A percentile compares a stretch with the other conserved stretches of the same genome.
Evolutionary conservation across 2,113 vertebrate species (phyloP).

Genomic region (Bufo gargarizans): DNA sequence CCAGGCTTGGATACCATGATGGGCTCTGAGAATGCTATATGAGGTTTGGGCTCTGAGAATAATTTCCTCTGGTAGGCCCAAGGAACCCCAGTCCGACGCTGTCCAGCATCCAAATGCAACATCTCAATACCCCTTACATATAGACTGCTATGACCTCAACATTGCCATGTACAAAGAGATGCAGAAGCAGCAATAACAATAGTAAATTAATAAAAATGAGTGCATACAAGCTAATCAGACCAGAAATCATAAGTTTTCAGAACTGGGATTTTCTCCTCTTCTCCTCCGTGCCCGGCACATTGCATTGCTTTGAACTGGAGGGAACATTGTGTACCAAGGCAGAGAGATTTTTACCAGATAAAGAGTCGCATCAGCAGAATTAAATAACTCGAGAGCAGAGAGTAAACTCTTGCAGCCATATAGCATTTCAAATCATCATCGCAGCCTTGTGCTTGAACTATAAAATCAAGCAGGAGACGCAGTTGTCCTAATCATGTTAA

Average conservation of each 20-base stretch:
- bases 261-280: background rate
- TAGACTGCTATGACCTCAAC: too few relatives aligned
- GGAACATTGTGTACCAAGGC: background rate
- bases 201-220: too few relatives aligned
- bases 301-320: background rate
- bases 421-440: conserved; percentile 34
- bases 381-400: conserved; percentile 36
- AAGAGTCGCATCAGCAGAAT: conserved; percentile 46
- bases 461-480: conserved; percentile 46
- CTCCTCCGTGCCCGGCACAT: background rate
- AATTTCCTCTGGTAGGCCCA: too few relatives aligned
- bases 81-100: too few relatives aligned
- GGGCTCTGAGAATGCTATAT: too few relatives aligned
- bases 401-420: conserved; percentile 29
- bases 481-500: conserved; percentile 72
- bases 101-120: too few relatives aligned
- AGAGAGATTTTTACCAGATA: conserved; percentile 22
- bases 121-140: too few relatives aligned
- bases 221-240: background rate
- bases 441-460: conserved; percentile 42
- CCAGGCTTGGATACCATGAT: too few relatives aligned
- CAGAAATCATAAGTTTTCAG: background rate
- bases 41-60: too few relatives aligned
- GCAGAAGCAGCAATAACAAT: too few relatives aligned
- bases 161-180: too few relatives aligned